Base-by-base conservation (phyloP, 2,797 vertebrate genomes). In the Siniperca undulata region DNA sequence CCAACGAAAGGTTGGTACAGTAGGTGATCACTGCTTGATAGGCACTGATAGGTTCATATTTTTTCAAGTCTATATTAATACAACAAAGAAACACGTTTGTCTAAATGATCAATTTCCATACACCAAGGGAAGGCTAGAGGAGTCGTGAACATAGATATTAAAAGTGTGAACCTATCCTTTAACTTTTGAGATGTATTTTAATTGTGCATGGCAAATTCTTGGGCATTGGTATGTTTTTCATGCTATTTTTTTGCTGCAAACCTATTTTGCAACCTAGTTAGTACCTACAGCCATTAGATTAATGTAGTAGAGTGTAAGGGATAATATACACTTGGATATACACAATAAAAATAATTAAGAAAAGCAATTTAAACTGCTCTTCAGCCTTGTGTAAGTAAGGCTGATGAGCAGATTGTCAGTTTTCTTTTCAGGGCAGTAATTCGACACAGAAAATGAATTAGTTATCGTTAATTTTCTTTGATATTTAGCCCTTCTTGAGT, bases 401-500 rank as follows among this genome's bases (percentile, higher is more conserved):
- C 36, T 60, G 14, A 42, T 46, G 27, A 74, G 53, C 22, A 48
- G 38, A 78, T 70, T 58, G 67, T 59, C 74, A 72, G 36, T 5
- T 61, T 86, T 76, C 34, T 66, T 80, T 66, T 44, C n/a, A 46
- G 53, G 34, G 48, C 62, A 74, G 53, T 74, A 84, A 77, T 84
- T 86, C 38, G 62, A 83, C 83, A 71, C 62, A 17, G 78, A 76
- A 65, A 84, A 77, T 80, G 40, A 86, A 83, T 87, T 86, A 81
- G 82, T 76, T 78, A 60, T 77, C n/a, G 9, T 87, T 89, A 12
- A 86, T 88, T 86, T 80, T 81, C 82, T 89, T 74, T 85, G 77
- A 91, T 91, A 81, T 87, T 83, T 76, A 72, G 62, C 40, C 58
- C 75, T 74, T 62, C 16, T 20, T 87, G 67, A 89, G 83, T 44